Base-by-base conservation (phyloP, 2,888 invertebrate species). In the Dasysyrphus albostriatus region DNA sequence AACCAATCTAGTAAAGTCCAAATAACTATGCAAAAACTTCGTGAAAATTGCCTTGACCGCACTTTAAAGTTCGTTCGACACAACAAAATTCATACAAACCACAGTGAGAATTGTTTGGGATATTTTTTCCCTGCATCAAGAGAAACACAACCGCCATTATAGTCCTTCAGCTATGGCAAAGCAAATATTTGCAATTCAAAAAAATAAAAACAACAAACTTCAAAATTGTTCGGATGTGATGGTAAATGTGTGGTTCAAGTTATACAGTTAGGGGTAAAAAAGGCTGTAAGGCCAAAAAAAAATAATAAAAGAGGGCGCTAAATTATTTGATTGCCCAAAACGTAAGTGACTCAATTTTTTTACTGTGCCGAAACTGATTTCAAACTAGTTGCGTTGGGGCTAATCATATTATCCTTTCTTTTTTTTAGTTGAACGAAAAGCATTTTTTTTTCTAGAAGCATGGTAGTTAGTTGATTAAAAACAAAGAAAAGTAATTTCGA, bases 41-140 rank as follows among this genome's bases (percentile, higher is more conserved):
- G 7, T n/a, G n/a, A 44, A 44, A 44, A 32, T 44, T n/a, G 2
- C 44, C 7, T 44, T 44, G 44, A n/a, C 44, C 44, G n/a, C n/a
- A 7, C n/a, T n/a, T n/a, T 7, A 44, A 44, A n/a, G n/a, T 44
- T n/a, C n/a, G 44, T n/a, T 44, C 2, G n/a, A 44, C n/a, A 44
- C n/a, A 44, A 44, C n/a, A 44, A 44, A 44, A 44, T 44, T n/a
- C 44, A 44, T 44, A 44, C n/a, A 44, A 44, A 44, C n/a, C 44
- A 44, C n/a, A 44, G 44, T 44, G 44, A 14, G 44, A 14, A 44
- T 44, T n/a, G n/a, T 44, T 44, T 44, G n/a, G 44, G 14, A 44
- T 44, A 44, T n/a, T 44, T 44, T 42, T 44, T 32, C 7, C 7
- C 9, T 1, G n/a, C n/a, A 44, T 44, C 44, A 44, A 44, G n/a